A percentile compares a stretch with the other conserved stretches of the same genome.
Evolutionary conservation across 1,140 invertebrate genomes (phyloP).

Genomic region (Tyrophagus putrescentiae): DNA sequence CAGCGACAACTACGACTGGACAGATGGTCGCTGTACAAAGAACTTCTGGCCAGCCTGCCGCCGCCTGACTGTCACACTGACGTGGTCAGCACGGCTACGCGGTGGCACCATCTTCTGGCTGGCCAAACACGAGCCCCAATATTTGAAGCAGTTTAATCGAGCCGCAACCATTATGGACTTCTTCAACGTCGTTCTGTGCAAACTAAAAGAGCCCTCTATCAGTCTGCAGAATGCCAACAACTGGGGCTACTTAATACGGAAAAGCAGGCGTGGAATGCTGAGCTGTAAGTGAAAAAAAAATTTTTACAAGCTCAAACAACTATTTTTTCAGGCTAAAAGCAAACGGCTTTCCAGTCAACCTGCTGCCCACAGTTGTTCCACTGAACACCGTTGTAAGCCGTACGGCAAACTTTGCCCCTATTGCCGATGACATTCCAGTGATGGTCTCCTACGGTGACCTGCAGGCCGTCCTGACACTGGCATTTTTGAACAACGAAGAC

Average conservation of each 20-base stretch:
- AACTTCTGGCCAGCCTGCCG: slow-evolving; percentile 49
- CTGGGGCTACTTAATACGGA: slow-evolving; percentile 66
- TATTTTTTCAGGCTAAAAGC: background rate
- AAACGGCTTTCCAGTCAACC: background rate
- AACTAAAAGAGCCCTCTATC: slow-evolving; percentile 51
- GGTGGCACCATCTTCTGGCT: slow-evolving; percentile 72
- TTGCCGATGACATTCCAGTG: slow-evolving; percentile 53
- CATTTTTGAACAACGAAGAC: background rate
- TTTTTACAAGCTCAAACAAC: too few relatives aligned
- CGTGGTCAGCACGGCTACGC: slow-evolving; percentile 57
- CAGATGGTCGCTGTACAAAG: slow-evolving; percentile 54
- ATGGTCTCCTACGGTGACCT: slow-evolving; percentile 61
- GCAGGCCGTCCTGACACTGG: slow-evolving; percentile 42
- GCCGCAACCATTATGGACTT: slow-evolving; percentile 67
- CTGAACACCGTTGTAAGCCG: background rate
- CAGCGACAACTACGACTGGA: slow-evolving; percentile 26
- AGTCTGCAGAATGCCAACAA: slow-evolving; percentile 69
- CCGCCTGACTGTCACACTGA: slow-evolving; percentile 1
- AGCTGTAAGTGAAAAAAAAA: slow-evolving; percentile 27
- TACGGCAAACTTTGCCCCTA: slow-evolving; percentile 39
- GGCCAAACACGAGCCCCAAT: slow-evolving; percentile 49
- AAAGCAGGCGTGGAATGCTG: slow-evolving; percentile 44
- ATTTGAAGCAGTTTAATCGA: slow-evolving; percentile 48
- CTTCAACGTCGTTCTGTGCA: slow-evolving; percentile 57
- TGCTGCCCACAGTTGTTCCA: background rate